Evolutionary conservation across 2,113 vertebrate species (phyloP).

Genomic region (Seriola quinqueradiata): DNA sequence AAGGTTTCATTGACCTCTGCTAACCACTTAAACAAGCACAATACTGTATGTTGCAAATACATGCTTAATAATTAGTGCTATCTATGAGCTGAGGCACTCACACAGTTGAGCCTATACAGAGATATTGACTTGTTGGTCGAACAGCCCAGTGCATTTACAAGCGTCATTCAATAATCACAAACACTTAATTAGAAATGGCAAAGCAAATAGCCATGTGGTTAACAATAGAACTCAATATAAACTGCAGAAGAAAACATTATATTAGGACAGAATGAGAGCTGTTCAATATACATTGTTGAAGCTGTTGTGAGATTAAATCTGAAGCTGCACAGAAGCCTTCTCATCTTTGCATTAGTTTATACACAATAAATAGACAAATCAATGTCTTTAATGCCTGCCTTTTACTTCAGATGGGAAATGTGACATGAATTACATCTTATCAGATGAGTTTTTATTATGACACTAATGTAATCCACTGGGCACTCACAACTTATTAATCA

Average conservation of each 20-base stretch:
- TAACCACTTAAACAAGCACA: constrained; percentile 1
- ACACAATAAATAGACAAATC: constrained; percentile 57
- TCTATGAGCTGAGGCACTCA: constrained; percentile 1
- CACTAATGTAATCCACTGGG: constrained; percentile 64
- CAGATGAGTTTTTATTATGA: constrained; percentile 38
- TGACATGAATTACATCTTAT: constrained; percentile 55
- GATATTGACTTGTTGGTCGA: constrained; percentile 52
- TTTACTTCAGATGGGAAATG: constrained; percentile 39
- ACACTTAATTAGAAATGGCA: constrained; percentile 55
- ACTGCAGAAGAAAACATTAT: not conserved
- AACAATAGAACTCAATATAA: constrained; percentile 16
- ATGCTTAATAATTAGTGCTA: constrained; percentile 33
- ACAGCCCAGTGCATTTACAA: constrained; percentile 36
- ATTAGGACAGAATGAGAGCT: not conserved
- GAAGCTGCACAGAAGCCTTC: not conserved
- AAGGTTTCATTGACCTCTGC: constrained; percentile 1
- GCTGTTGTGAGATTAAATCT: not conserved
- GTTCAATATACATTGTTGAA: not conserved
- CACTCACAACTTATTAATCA: constrained; percentile 67
- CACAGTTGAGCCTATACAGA: constrained; percentile 4
- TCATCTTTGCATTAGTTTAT: not conserved
- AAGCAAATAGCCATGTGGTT: constrained; percentile 20
- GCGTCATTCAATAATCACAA: constrained; percentile 39
- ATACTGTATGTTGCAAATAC: constrained; percentile 9
- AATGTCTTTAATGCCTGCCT: constrained; percentile 42